Percentiles rank a stretch among this genome's conserved stretches.
phyloP scores from a whole-genome alignment of 2,888 invertebrate genomes.

The Zygothrica quintamaculata region DNA sequence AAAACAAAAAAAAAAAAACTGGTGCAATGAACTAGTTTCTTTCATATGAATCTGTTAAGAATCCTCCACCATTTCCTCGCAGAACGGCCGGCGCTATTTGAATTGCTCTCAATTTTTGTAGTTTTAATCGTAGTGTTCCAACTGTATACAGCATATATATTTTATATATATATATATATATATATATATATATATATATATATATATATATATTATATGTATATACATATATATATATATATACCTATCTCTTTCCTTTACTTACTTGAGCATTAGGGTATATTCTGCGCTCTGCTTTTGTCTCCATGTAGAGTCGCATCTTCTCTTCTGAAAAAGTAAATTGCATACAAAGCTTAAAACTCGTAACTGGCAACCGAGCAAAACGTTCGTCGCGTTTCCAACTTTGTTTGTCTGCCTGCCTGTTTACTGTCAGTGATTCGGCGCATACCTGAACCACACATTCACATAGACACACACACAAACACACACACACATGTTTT shows the following conservation, averaged over 20 bases:
- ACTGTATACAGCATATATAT: no score
- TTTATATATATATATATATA: no score
- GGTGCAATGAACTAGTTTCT: conserved; percentile 57
- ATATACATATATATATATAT: no score
- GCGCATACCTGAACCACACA: conserved; percentile 64
- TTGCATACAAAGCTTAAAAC: conserved; percentile 4
- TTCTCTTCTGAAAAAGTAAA: background rate
- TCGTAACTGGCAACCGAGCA: conserved; percentile 1
- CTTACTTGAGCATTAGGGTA: background rate
- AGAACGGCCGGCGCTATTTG: conserved; percentile 41
- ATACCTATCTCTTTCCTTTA: background rate
- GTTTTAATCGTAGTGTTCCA: conserved; percentile 42
- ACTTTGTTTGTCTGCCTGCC: conserved; percentile 9
- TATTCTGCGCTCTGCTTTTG: background rate
- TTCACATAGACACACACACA: background rate
- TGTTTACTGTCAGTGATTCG: conserved; percentile 41
- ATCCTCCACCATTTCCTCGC: conserved; percentile 53
- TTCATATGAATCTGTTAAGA: conserved; percentile 37
- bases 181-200: no score
- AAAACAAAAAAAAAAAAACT: no score
- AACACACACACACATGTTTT: no score
- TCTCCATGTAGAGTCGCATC: conserved; percentile 35
- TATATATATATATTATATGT: no score
- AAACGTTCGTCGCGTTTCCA: background rate
- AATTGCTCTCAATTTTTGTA: conserved; percentile 60